Evolutionary conservation across 2,888 invertebrate species (phyloP).

Genomic region (Brenthis daphne): DNA sequence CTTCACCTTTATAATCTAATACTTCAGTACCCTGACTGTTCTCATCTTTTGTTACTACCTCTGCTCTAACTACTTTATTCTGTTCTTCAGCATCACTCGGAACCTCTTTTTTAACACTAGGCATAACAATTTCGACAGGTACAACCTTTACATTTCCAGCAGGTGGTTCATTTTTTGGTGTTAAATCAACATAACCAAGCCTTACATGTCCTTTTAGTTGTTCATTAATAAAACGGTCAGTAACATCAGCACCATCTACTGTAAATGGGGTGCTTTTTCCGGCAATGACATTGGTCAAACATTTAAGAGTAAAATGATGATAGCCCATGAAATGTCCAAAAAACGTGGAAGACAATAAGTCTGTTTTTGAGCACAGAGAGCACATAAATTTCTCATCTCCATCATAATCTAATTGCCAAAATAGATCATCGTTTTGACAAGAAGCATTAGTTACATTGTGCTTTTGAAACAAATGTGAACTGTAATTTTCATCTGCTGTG

Average conservation of each 20-base stretch:
- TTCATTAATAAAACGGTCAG: conserved; percentile 61
- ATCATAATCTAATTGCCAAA: conserved; percentile 67
- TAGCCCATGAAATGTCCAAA: conserved; percentile 74
- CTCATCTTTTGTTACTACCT: conserved; percentile 18
- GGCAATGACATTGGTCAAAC: conserved; percentile 63
- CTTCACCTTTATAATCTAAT: conserved; percentile 62
- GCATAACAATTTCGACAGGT: conserved; percentile 46
- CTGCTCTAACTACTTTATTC: conserved; percentile 14
- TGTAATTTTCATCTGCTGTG: conserved; percentile 64
- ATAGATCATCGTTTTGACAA: conserved; percentile 55
- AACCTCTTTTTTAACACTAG: conserved; percentile 53
- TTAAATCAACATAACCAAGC: conserved; percentile 64
- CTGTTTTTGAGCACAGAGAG: conserved; percentile 64
- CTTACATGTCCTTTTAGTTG: conserved; percentile 58
- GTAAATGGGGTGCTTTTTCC: conserved; percentile 65
- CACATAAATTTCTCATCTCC: conserved; percentile 61
- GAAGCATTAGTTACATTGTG: conserved; percentile 64
- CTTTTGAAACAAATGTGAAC: conserved; percentile 67
- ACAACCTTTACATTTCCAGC: conserved; percentile 35
- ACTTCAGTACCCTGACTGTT: conserved; percentile 39
- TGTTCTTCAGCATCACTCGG: conserved; percentile 45
- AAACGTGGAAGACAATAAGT: conserved; percentile 56
- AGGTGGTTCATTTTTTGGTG: conserved; percentile 44
- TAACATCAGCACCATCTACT: conserved; percentile 69
- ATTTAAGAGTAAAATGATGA: conserved; percentile 74